Evolutionary conservation across 2,113 vertebrate genomes (phyloP), one percentile per base, ranked within the genome.

Genomic region (Tetrao urogallus): DNA sequence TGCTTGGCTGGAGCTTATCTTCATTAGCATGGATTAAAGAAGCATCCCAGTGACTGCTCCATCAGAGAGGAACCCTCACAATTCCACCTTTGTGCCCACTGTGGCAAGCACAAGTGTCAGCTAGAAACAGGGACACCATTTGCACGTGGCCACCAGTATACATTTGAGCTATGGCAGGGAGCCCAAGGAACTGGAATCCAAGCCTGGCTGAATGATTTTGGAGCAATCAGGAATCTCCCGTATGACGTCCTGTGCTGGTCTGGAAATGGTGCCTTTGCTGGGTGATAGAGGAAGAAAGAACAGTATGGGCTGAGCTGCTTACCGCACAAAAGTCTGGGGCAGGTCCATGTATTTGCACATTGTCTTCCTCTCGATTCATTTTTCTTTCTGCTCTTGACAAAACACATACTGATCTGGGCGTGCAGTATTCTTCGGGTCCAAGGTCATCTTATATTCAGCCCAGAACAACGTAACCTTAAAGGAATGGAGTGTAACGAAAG

Each of bases 381-480:
- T 73, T 76, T 42, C 64, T 76, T 36, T 78, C 60, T 93, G 5
- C 64, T 80, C 50, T 73, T 79, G 42, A 81, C 63, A 89, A 72
- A 92, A 61, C 63, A 48, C 0, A 6, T 1, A 5, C 90, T 34
- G 60, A 50, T 86, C 12, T 70, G 22, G 17, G 20, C 34, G 50
- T 24, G 24, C 57, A 21, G 15, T 71, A 50, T 83, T 48, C 58
- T 65, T 40, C 34, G 38, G 52, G 83, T 71, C 86, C 73, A 94
- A 90, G 92, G 90, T 90, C 86, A 96, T 73, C 75, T 93, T 93
- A 32, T 27, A 42, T 86, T 83, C 92, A 91, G 45, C 32, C 34
- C 60, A 67, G 56, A 80, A 86, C 69, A 86, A 90, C 77, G 72
- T 83, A 83, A 83, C 40, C 57, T 56, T 47, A 75, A 80, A 91